Evolutionary conservation across 2,888 invertebrate genomes (phyloP).

Genomic region (Netelia inedita): DNA sequence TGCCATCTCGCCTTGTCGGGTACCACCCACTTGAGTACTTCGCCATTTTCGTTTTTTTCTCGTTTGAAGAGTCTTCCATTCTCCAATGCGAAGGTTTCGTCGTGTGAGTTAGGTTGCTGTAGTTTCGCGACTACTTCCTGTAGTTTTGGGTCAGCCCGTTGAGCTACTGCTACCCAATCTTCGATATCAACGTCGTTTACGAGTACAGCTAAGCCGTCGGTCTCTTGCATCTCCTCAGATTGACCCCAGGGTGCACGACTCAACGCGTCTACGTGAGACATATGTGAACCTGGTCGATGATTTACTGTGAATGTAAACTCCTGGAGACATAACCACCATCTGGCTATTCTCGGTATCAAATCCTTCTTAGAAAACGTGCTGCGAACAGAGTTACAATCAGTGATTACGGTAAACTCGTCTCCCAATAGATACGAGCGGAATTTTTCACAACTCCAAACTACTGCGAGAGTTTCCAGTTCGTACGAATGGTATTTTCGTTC

Average conservation of each 20-base stretch:
- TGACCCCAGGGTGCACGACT: background rate
- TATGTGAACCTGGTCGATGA: no score
- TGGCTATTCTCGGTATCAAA: constrained; percentile 22
- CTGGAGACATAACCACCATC: constrained; percentile 64
- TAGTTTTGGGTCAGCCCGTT: constrained; percentile 40
- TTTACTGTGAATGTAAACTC: constrained; percentile 52
- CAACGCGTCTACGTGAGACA: background rate
- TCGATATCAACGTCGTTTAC: background rate
- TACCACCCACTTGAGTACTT: no score
- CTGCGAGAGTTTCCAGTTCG: constrained; percentile 80
- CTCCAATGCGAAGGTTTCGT: constrained; percentile 12
- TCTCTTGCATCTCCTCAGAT: no score
- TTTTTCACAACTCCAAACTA: constrained; percentile 77
- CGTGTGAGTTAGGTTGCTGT: constrained; percentile 37
- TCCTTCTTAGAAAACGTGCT: constrained; percentile 37
- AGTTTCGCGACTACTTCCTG: constrained; percentile 12
- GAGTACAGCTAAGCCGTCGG: no score
- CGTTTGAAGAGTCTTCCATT: background rate
- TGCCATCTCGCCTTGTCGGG: constrained; percentile 52
- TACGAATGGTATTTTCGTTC: constrained; percentile 80
- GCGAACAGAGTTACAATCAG: constrained; percentile 45
- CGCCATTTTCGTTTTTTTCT: no score
- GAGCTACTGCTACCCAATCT: constrained; percentile 20
- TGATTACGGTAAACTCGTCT: constrained; percentile 72
- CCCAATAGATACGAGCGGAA: constrained; percentile 79